Evolutionary conservation across 2,113 vertebrate genomes (phyloP).

Genomic region (Nothobranchius furzeri): DNA sequence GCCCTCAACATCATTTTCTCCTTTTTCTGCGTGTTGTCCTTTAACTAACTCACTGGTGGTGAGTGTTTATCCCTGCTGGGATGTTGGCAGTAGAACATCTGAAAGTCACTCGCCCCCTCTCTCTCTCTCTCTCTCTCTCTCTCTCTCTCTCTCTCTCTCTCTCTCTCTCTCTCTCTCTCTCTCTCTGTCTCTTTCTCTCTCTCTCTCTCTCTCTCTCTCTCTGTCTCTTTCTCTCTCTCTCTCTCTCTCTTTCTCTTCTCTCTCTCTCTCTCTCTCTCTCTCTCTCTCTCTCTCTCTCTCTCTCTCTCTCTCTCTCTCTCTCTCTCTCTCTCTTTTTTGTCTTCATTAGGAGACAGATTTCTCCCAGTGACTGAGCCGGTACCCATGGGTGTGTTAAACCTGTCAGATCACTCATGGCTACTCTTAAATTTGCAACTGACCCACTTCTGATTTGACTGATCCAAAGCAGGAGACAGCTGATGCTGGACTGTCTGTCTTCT

Average conservation of each 20-base stretch:
- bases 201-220: neutral
- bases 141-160: neutral
- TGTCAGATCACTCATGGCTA: slow-evolving; percentile 22
- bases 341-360: slow-evolving; percentile 23
- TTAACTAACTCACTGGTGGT: slow-evolving; percentile 35
- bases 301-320: neutral
- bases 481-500: slow-evolving; percentile 7
- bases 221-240: neutral
- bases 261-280: neutral
- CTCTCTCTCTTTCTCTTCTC: neutral
- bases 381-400: slow-evolving; percentile 35
- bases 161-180: neutral
- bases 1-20: neutral
- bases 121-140: neutral
- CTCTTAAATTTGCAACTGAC: slow-evolving; percentile 25
- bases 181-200: neutral
- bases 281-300: slow-evolving; percentile 2
- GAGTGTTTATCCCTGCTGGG: slow-evolving; percentile 50
- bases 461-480: neutral
- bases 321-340: slow-evolving; percentile 4
- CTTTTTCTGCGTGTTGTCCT: slow-evolving; percentile 1
- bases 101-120: neutral
- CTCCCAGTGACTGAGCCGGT: slow-evolving; percentile 7
- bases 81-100: slow-evolving; percentile 40
- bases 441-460: slow-evolving; percentile 20